These are phyloP conservation scores for Drosophila hawaiiensis DNA, from an alignment of 2,888 invertebrate genomes.

Conservation along the genomic window DNA sequence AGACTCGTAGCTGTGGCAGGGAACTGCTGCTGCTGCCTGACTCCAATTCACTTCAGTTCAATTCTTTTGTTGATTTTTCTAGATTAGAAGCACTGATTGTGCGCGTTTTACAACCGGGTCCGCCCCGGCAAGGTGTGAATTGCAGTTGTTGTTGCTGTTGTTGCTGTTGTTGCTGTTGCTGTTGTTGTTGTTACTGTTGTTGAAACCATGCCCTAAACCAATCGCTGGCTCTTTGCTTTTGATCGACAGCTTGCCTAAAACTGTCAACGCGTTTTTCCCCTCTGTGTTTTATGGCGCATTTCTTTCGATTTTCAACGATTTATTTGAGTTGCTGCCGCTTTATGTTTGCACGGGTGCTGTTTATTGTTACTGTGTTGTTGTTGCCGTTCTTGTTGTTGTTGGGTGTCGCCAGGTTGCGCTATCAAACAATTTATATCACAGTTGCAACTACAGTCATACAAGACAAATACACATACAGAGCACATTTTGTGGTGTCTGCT, in stretches of 20 bases:
- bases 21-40: conserved; percentile 10
- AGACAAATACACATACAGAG: background rate
- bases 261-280: conserved; percentile 70
- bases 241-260: conserved; percentile 81
- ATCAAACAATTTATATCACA: conserved; percentile 57
- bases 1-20: conserved; percentile 2
- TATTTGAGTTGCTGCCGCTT: conserved; percentile 65
- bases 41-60: conserved; percentile 48
- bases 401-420: conserved; percentile 45
- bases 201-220: conserved; percentile 50
- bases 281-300: conserved; percentile 70
- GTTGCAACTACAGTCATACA: conserved; percentile 34
- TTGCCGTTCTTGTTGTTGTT: conserved; percentile 1
- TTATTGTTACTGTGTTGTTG: conserved; percentile 44
- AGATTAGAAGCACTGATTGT: conserved; percentile 78
- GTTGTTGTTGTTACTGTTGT: conserved; percentile 21
- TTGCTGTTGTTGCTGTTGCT: conserved; percentile 28
- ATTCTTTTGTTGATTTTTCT: conserved; percentile 78
- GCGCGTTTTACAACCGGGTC: conserved; percentile 65
- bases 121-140: conserved; percentile 70
- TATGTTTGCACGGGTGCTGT: conserved; percentile 73
- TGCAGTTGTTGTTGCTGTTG: conserved; percentile 41
- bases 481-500: conserved; percentile 21
- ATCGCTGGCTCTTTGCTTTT: conserved; percentile 50
- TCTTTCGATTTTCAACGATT: conserved; percentile 75